These are phyloP conservation scores for Brachypteracias leptosomus DNA, from an alignment of 2,113 vertebrate genomes.

Conservation along the genomic window DNA sequence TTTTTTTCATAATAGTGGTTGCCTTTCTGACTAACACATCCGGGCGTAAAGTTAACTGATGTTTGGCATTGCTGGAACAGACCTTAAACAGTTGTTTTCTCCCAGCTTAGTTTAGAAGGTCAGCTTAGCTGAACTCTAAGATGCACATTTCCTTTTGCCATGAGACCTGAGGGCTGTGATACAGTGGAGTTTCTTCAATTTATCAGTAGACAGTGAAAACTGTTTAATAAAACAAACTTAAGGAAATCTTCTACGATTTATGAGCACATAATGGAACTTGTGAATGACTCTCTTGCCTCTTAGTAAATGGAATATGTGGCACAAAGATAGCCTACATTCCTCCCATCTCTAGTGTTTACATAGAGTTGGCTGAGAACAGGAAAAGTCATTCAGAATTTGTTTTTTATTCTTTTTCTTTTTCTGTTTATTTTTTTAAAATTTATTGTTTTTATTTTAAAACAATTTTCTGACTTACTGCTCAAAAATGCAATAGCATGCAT, in stretches of 20 bases:
- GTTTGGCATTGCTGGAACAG: neutral
- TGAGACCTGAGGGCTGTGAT: neutral
- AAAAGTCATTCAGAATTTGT: neutral
- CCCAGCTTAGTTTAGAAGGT: neutral
- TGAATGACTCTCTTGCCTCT: neutral
- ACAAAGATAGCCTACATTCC: constrained; percentile 10
- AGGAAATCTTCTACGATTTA: neutral
- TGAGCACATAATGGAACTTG: constrained; percentile 11
- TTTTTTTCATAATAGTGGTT: neutral
- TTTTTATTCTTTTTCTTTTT: neutral
- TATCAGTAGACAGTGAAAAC: neutral
- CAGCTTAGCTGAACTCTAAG: neutral
- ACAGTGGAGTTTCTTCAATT: neutral
- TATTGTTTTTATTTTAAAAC: neutral
- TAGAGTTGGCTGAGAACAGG: neutral
- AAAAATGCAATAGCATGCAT: neutral
- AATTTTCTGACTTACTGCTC: neutral
- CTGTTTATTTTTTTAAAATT: neutral
- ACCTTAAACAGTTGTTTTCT: neutral
- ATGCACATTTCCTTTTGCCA: neutral
- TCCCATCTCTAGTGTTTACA: neutral
- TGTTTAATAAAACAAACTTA: constrained; percentile 19
- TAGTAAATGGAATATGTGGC: constrained; percentile 11
- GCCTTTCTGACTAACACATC: neutral
- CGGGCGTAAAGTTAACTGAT: neutral